Base-by-base conservation (phyloP, 2,113 vertebrate genomes). In the Puffinus mauretanicus region DNA sequence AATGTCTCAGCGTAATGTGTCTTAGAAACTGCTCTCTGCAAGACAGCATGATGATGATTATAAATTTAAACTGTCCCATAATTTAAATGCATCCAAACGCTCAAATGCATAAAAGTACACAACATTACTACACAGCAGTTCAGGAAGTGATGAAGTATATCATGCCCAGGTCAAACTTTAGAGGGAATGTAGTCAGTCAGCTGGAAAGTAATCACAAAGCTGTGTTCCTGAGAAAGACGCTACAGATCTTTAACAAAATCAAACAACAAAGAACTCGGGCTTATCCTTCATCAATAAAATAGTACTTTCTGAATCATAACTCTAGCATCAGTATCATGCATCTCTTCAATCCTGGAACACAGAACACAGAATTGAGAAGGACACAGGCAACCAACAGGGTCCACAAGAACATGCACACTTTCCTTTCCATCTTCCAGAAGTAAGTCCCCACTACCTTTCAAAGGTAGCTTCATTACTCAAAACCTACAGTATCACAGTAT, bases 1-100 rank as follows among this genome's bases (percentile, higher is more conserved):
- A 90, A 83, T 65, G 70, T 77, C 71, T 88, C 40, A 73, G 82
- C 55, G 93, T 54, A 80, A 77, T 81, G 62, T 88, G 51, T 90
- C 82, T 95, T 88, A 86, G 77, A 93, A 93, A 88, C 67, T 64
- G 46, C 27, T 93, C 62, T 54, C 79, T 77, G 47, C 36, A 93
- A 83, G 79, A 77, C 42, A 92, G 46, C 32, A 51, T 38, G 36
- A 82, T 27, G 83, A 73, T n/a, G 49, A 88, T 86, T 77, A 90
- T 66, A 79, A 76, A 86, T 93, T 70, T 73, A 47, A 81, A 58
- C 79, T 77, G 54, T 61, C 65, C 32, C 58, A 60, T 70, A 90
- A 94, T 76, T 93, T 85, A 92, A 94, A 93, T 67, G 47, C n/a
- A 86, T 91, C 46, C 29, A 75, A 85, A 85, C 46, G 52, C 73